Percentiles rank a stretch among this genome's conserved stretches.
phyloP scores from a whole-genome alignment of 2,888 invertebrate genomes.

The Noctua pronuba region DNA sequence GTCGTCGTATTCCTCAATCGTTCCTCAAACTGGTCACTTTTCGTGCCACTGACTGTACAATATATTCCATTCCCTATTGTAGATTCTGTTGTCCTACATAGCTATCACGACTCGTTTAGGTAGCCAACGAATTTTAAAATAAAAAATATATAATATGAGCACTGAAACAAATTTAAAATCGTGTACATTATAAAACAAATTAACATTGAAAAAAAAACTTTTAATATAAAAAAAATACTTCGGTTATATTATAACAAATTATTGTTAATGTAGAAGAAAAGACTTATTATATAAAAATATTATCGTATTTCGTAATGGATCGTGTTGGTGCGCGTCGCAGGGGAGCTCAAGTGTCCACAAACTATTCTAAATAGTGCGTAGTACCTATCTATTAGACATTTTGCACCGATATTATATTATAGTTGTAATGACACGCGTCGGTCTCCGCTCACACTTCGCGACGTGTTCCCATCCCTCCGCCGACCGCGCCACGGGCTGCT shows the following conservation, averaged over 20 bases:
- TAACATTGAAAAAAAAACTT: slow-evolving; percentile 65
- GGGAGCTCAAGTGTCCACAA: slow-evolving; percentile 83
- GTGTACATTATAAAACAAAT: slow-evolving; percentile 83
- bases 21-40: slow-evolving; percentile 42
- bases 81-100: slow-evolving; percentile 83
- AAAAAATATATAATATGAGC: slow-evolving; percentile 83
- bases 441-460: slow-evolving; percentile 71
- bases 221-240: slow-evolving; percentile 70
- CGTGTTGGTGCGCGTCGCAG: slow-evolving; percentile 73
- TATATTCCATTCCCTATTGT: slow-evolving; percentile 85
- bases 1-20: slow-evolving; percentile 45
- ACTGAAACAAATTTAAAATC: slow-evolving; percentile 86
- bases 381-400: slow-evolving; percentile 86
- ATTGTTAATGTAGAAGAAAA: slow-evolving; percentile 88
- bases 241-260: slow-evolving; percentile 82
- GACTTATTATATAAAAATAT: slow-evolving; percentile 84
- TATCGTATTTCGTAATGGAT: slow-evolving; percentile 58
- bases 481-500: slow-evolving; percentile 28
- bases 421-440: slow-evolving; percentile 78
- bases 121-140: slow-evolving; percentile 89
- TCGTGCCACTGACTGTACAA: slow-evolving; percentile 72
- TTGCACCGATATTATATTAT: slow-evolving; percentile 88
- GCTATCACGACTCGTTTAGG: slow-evolving; percentile 86
- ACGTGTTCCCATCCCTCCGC: slow-evolving; percentile 50
- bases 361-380: slow-evolving; percentile 88